Percentiles rank a stretch among this genome's conserved stretches.
Evolutionary conservation across 2,113 vertebrate species (phyloP).

Genomic region (Hippoglossus stenolepis): DNA sequence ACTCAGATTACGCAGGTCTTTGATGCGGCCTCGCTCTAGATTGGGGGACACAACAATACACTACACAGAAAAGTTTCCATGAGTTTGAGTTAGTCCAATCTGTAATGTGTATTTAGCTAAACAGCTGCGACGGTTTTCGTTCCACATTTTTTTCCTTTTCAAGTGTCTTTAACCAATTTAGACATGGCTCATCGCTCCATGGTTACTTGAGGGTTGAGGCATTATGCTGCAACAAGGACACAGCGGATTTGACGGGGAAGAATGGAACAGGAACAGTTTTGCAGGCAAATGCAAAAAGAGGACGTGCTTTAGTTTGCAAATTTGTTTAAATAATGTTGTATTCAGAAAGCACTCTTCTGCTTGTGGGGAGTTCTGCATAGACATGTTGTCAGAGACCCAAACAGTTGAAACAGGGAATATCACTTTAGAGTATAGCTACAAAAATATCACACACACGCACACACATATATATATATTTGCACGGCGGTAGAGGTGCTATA

Average conservation of each 20-base stretch:
- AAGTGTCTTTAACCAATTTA: background rate
- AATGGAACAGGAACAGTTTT: background rate
- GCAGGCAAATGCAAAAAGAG: background rate
- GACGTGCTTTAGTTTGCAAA: background rate
- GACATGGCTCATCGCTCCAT: background rate
- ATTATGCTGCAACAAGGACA: background rate
- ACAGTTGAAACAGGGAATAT: too few relatives aligned
- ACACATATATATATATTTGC: too few relatives aligned
- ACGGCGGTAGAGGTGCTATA: too few relatives aligned
- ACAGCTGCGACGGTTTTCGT: slow-evolving; percentile 5
- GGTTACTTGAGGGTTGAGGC: background rate
- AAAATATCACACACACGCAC: too few relatives aligned
- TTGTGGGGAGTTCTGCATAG: background rate
- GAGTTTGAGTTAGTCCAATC: background rate
- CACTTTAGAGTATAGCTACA: too few relatives aligned
- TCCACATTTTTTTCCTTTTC: background rate
- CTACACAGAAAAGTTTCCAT: background rate
- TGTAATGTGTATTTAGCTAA: background rate
- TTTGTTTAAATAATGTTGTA: background rate
- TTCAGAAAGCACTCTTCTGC: background rate
- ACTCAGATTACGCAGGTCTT: background rate
- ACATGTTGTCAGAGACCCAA: background rate
- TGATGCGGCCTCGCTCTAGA: background rate
- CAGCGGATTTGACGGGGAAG: background rate
- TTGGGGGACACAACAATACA: background rate